Evolutionary conservation across 2,888 invertebrate species (phyloP).

Genomic region (Chrysolina americana): DNA sequence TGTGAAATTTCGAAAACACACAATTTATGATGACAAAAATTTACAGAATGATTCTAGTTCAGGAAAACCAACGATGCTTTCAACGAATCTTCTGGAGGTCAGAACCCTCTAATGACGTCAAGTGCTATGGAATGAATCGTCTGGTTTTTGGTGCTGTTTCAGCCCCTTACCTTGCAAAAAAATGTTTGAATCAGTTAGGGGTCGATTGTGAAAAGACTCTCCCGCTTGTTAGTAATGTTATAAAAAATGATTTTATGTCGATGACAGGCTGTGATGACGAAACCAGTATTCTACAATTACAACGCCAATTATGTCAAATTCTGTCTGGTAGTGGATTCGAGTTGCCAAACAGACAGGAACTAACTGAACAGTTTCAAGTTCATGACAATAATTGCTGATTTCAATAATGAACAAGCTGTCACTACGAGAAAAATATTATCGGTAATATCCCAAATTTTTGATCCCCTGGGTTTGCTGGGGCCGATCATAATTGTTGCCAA

Average conservation of each 20-base stretch:
- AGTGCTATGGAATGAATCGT: constrained; percentile 35
- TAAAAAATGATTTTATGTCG: too few species aligned
- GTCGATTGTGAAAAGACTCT: too few species aligned
- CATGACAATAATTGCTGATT: constrained; percentile 9
- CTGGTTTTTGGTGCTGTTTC: constrained; percentile 32
- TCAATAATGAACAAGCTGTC: constrained; percentile 16
- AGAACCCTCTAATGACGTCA: not conserved
- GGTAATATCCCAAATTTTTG: constrained; percentile 41
- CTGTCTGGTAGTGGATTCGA: too few species aligned
- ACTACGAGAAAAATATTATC: constrained; percentile 39
- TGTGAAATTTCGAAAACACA: constrained; percentile 22
- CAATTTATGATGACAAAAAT: constrained; percentile 39
- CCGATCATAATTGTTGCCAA: constrained; percentile 41
- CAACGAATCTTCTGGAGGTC: constrained; percentile 42
- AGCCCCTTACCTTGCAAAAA: constrained; percentile 45
- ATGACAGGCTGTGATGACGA: too few species aligned
- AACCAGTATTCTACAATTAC: too few species aligned
- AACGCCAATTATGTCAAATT: too few species aligned
- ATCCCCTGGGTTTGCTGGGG: constrained; percentile 40
- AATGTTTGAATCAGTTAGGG: too few species aligned
- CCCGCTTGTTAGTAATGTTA: too few species aligned
- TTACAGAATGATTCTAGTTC: constrained; percentile 37
- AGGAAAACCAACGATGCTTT: constrained; percentile 31
- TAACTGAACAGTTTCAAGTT: too few species aligned
- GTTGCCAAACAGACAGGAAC: too few species aligned